A percentile compares a stretch with the other conserved stretches of the same genome.
phyloP scores from a whole-genome alignment of 2,888 invertebrate species.

The Trachelus troglodyta region DNA sequence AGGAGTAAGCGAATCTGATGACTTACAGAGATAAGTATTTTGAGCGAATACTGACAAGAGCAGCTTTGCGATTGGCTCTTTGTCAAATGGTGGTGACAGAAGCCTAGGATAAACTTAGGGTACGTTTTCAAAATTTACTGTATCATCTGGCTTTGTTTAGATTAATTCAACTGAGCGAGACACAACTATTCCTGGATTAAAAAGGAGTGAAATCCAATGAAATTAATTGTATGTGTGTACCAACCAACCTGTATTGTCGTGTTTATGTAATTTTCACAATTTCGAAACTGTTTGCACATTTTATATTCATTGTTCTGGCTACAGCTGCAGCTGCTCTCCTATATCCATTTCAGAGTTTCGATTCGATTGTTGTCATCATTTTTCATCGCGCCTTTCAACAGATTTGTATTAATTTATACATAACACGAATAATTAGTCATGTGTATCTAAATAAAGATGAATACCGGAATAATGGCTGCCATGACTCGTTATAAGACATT shows the following conservation, averaged over 20 bases:
- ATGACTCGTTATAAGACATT: not conserved
- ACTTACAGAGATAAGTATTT: too few species aligned
- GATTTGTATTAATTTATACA: not conserved
- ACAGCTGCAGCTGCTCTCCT: not conserved
- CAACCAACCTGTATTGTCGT: not conserved
- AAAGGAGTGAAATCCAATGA: too few species aligned
- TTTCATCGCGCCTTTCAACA: not conserved
- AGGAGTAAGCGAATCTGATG: too few species aligned
- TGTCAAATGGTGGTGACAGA: too few species aligned
- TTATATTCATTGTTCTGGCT: not conserved
- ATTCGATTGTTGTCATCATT: not conserved
- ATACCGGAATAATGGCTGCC: not conserved
- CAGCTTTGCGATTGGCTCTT: too few species aligned
- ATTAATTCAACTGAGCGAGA: too few species aligned
- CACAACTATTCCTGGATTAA: too few species aligned
- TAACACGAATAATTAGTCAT: not conserved
- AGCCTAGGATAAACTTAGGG: too few species aligned
- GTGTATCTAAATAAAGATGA: not conserved
- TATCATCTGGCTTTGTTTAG: too few species aligned
- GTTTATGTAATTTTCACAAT: not conserved
- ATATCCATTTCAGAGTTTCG: not conserved
- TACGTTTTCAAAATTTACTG: too few species aligned
- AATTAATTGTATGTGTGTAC: too few species aligned
- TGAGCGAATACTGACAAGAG: too few species aligned
- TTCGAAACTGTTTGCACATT: not conserved